Evolutionary conservation across 2,888 invertebrate genomes (phyloP).

Genomic region (Nomada fabriciana): DNA sequence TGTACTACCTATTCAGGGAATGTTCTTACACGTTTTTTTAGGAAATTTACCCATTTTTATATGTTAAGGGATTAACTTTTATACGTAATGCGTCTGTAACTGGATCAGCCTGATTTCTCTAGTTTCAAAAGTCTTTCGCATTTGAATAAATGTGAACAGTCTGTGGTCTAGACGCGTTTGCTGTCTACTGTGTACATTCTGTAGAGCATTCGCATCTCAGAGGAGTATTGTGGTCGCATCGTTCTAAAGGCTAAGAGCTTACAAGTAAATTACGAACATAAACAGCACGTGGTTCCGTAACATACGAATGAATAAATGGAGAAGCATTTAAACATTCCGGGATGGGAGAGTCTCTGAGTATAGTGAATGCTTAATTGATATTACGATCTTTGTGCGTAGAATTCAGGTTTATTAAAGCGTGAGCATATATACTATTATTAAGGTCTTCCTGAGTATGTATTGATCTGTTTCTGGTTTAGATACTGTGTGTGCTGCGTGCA

Average conservation of each 20-base stretch:
- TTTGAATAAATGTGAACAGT: slow-evolving; percentile 67
- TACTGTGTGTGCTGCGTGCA: slow-evolving; percentile 69
- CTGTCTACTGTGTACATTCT: slow-evolving; percentile 78
- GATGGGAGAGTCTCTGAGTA: slow-evolving; percentile 72
- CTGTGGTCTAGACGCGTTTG: slow-evolving; percentile 78
- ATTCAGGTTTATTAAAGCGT: slow-evolving; percentile 79
- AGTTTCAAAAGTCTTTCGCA: slow-evolving; percentile 64
- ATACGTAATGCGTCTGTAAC: slow-evolving; percentile 70
- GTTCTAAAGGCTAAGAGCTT: slow-evolving; percentile 67
- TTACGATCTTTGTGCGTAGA: slow-evolving; percentile 75
- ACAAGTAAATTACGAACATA: slow-evolving; percentile 67
- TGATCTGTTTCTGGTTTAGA: slow-evolving; percentile 72
- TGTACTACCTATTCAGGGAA: slow-evolving; percentile 59
- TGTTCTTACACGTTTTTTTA: slow-evolving; percentile 67
- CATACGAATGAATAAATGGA: slow-evolving; percentile 66
- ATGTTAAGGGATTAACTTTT: slow-evolving; percentile 70
- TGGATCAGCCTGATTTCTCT: slow-evolving; percentile 76
- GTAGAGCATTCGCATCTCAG: slow-evolving; percentile 74
- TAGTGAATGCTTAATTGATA: slow-evolving; percentile 74
- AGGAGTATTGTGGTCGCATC: slow-evolving; percentile 66
- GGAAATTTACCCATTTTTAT: slow-evolving; percentile 72
- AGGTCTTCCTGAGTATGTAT: slow-evolving; percentile 81
- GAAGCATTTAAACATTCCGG: slow-evolving; percentile 81
- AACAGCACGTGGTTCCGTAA: slow-evolving; percentile 64
- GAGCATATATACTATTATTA: slow-evolving; percentile 77